Percentiles rank a stretch among this genome's conserved stretches.
Conservation (phyloP, 2,888 invertebrate species). For the Aphodius granarius region DNA sequence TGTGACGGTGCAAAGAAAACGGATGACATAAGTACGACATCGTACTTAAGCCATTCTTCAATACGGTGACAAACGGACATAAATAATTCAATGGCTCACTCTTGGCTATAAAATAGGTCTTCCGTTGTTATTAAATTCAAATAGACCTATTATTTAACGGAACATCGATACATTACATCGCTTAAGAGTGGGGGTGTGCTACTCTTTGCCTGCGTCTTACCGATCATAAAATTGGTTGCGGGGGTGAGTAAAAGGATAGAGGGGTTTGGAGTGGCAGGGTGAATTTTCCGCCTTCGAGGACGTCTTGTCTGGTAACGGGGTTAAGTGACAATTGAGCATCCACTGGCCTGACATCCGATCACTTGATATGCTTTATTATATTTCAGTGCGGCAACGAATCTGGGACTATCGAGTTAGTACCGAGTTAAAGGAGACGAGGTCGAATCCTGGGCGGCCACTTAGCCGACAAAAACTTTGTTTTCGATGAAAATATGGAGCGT, state of each 20-base stretch:
- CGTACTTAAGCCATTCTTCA: neutral
- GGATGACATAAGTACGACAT: too few relatives aligned
- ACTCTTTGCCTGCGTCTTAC: neutral
- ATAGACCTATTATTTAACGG: conserved; percentile 6
- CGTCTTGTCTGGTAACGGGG: conserved; percentile 14
- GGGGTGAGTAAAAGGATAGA: neutral
- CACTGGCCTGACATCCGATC: neutral
- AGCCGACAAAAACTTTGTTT: neutral
- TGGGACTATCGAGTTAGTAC: neutral
- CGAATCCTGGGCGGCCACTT: neutral
- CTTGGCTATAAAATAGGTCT: neutral
- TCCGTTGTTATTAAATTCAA: conserved; percentile 15
- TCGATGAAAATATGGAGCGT: neutral
- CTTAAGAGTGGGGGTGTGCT: neutral
- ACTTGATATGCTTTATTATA: conserved; percentile 14
- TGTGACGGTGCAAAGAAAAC: neutral
- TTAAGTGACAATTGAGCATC: conserved; percentile 16
- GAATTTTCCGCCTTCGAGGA: neutral
- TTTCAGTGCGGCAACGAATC: neutral
- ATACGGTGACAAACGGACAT: neutral
- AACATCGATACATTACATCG: conserved; percentile 7
- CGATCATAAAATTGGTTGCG: neutral
- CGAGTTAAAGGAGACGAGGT: neutral
- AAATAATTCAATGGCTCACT: neutral
- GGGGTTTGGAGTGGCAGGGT: neutral